These are phyloP conservation scores for Luperina nickerlii DNA, from an alignment of 2,888 invertebrate species.

Conservation along the genomic window DNA sequence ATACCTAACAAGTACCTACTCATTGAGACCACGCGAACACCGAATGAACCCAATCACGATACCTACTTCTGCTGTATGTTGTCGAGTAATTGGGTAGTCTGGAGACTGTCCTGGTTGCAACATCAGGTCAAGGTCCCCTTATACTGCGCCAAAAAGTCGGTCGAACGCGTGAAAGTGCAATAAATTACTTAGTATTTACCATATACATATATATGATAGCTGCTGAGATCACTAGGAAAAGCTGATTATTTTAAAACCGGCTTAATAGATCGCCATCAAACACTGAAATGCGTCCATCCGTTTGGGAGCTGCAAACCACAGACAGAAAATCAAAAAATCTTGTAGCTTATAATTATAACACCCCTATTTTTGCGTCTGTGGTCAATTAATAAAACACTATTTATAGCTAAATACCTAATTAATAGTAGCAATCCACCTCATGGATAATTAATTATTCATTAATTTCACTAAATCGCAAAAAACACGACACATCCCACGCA, in stretches of 20 bases:
- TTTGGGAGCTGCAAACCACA: not conserved
- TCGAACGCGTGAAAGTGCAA: not conserved
- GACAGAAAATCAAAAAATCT: too few relatives aligned
- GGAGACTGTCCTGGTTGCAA: not conserved
- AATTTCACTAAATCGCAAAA: not conserved
- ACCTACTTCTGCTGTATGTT: too few relatives aligned
- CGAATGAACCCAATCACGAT: not conserved
- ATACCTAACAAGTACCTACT: too few relatives aligned
- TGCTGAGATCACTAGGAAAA: not conserved
- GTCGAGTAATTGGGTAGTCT: not conserved
- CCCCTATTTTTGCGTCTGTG: not conserved
- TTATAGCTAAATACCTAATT: not conserved
- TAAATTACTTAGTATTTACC: not conserved
- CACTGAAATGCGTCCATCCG: not conserved
- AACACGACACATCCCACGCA: not conserved
- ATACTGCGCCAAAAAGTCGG: not conserved
- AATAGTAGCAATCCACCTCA: not conserved
- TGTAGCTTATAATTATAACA: not conserved
- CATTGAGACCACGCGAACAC: not conserved
- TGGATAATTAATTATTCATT: not conserved
- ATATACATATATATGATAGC: not conserved
- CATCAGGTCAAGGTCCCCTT: not conserved
- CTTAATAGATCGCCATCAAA: not conserved
- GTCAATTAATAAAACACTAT: not conserved
- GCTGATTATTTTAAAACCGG: not conserved